Conservation (phyloP, 2,888 invertebrate genomes). For the Pollenia griseotomentosa region DNA sequence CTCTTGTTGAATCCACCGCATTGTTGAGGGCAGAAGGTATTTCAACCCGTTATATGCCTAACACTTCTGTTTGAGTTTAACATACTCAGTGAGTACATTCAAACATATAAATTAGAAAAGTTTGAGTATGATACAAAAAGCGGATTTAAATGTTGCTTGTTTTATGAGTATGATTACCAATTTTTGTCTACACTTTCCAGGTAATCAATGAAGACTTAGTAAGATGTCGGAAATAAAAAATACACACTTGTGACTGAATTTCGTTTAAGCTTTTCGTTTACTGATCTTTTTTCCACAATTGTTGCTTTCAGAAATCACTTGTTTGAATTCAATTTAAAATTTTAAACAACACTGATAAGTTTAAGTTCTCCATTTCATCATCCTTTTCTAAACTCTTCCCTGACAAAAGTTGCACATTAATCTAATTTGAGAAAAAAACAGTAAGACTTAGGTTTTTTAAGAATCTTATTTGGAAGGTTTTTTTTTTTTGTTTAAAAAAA, state of each 20-base stretch:
- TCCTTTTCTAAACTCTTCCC: too few relatives aligned
- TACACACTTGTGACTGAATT: too few relatives aligned
- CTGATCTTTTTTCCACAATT: too few relatives aligned
- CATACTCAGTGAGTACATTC: neutral
- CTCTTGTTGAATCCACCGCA: neutral
- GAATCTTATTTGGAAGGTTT: too few relatives aligned
- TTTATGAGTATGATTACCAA: neutral
- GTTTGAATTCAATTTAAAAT: too few relatives aligned
- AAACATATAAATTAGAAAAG: neutral
- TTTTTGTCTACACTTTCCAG: neutral
- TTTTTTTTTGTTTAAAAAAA: too few relatives aligned
- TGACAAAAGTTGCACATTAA: constrained; percentile 13
- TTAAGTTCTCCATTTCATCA: too few relatives aligned
- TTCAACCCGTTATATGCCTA: neutral
- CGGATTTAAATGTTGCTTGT: constrained; percentile 27
- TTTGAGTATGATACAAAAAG: constrained; percentile 18
- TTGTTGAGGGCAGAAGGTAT: neutral
- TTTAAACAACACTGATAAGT: too few relatives aligned
- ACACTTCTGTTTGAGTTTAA: too few relatives aligned
- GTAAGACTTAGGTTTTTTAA: too few relatives aligned
- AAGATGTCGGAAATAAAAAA: neutral
- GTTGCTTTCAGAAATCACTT: too few relatives aligned
- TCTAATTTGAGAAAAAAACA: constrained; percentile 38
- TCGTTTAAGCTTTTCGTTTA: too few relatives aligned
- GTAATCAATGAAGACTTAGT: constrained; percentile 4